Evolutionary conservation across 2,888 invertebrate species (phyloP), one percentile per base, ranked within the genome.

Genomic region (Pantelozetes paolii): DNA sequence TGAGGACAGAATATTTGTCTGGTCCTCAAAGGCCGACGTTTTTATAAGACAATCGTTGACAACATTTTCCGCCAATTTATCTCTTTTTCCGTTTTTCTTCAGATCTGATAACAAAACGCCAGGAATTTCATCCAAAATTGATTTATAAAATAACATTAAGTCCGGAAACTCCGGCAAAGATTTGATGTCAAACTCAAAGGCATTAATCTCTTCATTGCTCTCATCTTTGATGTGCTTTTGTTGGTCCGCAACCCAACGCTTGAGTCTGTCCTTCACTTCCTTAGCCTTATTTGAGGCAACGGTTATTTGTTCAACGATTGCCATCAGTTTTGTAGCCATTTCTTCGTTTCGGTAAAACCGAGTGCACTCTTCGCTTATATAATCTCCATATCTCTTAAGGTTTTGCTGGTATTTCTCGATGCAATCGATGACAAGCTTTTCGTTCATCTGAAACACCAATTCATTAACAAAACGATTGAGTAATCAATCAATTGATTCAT

Each of bases 121-220:
- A n/a, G 62, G 62, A 15, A 62, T 62, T 18, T 62, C 62, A 30
- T 62, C 62, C 26, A 62, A 26, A 62, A 62, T 32, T 1, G 6
- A 3, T n/a, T 62, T 62, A 62, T 62, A 62, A 18, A 62, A 62
- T 8, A 13, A 15, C 32, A 62, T 32, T 32, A 62, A 62, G 6
- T 62, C 62, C 6, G 62, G 62, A 13, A 62, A 62, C 3, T 62
- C 62, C 8, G 62, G 62, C 3, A 62, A 62, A 28, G 11, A 6
- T 13, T 62, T 28, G 32, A 18, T 5, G 6, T 20, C 15, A 28
- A 59, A 59, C 11, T 23, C 26, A 8, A 62, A 23, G 20, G 6
- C 30, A 5, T 18, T 15, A 28, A 62, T 32, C 13, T 62, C 62
- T 9, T 32, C 32, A 62, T 32, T 30, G 6, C 3, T 28, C 2